A percentile compares a stretch with the other conserved stretches of the same genome.
Evolutionary conservation across 2,888 invertebrate genomes (phyloP).

Genomic region (Julus scanicus): DNA sequence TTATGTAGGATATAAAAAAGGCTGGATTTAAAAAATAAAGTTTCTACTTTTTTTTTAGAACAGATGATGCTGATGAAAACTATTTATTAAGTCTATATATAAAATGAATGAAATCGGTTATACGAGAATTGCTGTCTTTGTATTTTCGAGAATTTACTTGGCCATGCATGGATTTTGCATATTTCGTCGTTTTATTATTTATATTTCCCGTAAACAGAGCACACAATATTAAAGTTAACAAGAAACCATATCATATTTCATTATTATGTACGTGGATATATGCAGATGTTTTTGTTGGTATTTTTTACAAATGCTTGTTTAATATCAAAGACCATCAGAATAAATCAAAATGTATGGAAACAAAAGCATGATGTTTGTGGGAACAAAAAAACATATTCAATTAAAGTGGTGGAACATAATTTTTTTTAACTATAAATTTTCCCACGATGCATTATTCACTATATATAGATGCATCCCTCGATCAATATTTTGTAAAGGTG

Average conservation of each 20-base stretch:
- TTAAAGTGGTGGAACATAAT: neutral
- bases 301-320: too few species aligned
- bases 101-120: neutral
- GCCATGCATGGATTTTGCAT: neutral
- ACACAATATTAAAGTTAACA: neutral
- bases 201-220: neutral
- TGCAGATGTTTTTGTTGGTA: neutral
- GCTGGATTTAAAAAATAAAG: neutral
- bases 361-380: neutral
- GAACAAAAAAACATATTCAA: neutral
- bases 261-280: neutral
- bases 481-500: neutral
- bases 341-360: constrained; percentile 1
- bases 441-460: neutral
- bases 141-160: neutral
- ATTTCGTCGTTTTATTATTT: constrained; percentile 37
- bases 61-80: too few species aligned
- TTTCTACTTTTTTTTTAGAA: too few species aligned
- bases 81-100: neutral
- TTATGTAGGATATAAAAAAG: neutral
- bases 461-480: neutral
- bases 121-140: neutral
- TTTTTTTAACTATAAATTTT: neutral
- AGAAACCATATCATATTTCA: neutral
- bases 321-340: neutral